These are phyloP conservation scores for Drosophila atripex DNA, from an alignment of 2,888 invertebrate genomes.

Conservation along the genomic window DNA sequence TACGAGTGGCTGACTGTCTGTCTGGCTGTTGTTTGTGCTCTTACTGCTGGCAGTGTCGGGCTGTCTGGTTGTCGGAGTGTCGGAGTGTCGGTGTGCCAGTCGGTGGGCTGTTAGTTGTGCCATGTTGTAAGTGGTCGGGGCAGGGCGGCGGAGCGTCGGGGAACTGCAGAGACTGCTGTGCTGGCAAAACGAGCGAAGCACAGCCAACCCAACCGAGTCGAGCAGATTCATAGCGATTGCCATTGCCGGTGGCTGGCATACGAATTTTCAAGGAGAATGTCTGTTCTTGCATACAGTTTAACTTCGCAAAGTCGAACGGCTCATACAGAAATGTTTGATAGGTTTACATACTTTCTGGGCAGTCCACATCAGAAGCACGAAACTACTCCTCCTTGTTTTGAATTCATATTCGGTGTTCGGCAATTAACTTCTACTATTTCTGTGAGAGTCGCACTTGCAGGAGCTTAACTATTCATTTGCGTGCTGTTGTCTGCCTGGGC, in stretches of 20 bases:
- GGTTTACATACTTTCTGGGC: neutral
- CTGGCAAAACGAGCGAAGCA: constrained; percentile 30
- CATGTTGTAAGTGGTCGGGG: constrained; percentile 35
- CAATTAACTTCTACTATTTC: too few species aligned
- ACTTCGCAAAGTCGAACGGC: constrained; percentile 14
- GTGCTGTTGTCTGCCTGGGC: constrained; percentile 74
- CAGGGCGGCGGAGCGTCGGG: constrained; percentile 8
- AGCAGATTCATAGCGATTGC: constrained; percentile 39
- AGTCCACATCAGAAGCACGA: too few species aligned
- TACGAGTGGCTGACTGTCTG: constrained; percentile 46
- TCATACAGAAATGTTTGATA: neutral
- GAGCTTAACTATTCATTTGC: constrained; percentile 53
- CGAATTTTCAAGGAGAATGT: constrained; percentile 27
- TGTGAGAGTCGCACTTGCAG: neutral
- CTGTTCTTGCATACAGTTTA: constrained; percentile 23
- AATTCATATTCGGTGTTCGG: too few species aligned
- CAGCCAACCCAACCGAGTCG: constrained; percentile 20
- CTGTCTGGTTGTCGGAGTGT: constrained; percentile 4
- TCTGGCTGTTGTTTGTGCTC: constrained; percentile 27
- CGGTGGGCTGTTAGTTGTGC: constrained; percentile 21
- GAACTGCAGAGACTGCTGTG: constrained; percentile 23
- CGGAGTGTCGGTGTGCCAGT: constrained; percentile 25
- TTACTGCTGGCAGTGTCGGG: constrained; percentile 40
- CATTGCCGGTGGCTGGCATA: constrained; percentile 33
- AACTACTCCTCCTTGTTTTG: too few species aligned